Base-by-base conservation (phyloP, 2,113 vertebrate species). In the Melozone crissalis region DNA sequence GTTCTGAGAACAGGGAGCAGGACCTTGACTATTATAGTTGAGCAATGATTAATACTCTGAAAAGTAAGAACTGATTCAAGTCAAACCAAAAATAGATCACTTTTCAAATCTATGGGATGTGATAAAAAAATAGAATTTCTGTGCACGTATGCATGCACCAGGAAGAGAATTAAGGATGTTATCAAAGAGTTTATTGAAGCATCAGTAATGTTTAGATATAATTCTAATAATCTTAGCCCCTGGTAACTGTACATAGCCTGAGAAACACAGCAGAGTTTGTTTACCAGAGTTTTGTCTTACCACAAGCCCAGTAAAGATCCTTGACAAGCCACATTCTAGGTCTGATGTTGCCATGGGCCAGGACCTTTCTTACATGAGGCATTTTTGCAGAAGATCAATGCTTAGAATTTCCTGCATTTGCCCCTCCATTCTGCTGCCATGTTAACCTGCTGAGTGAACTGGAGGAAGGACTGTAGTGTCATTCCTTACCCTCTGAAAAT, bases 21-120 rank as follows among this genome's bases (percentile, higher is more conserved):
- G 95, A 97, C 96, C 97, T 98, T 98, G 96, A 97, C 91, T 97
- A 67, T 96, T 97, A 93, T 61, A 95, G 96, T 73, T 79, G 84
- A 93, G 81, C 31, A 37, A 5, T 96, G 96, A 97, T 97, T 96
- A 96, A 97, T 97, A 96, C 95, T 94, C 92, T 87, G 63, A 73
- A 76, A 95, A 95, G 69, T 89, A 90, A 95, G 90, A 97, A 97
- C 85, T 88, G 94, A 95, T 97, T 95, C 72, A 69, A 84, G 82
- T 91, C 94, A 95, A 92, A 94, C 77, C 55, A 78, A 91, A 90
- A 97, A 74, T 65, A 52, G 77, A 94, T 91, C 16, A 84, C 73
- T 61, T 39, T 72, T 95, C 75, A 90, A 92, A 96, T 97, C 85
- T 95, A 85, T 58, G 83, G 75, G 67, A 85, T 94, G 67, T 71